Conservation (phyloP, 1,140 invertebrate species). For the Plectrocnemia conspersa region DNA sequence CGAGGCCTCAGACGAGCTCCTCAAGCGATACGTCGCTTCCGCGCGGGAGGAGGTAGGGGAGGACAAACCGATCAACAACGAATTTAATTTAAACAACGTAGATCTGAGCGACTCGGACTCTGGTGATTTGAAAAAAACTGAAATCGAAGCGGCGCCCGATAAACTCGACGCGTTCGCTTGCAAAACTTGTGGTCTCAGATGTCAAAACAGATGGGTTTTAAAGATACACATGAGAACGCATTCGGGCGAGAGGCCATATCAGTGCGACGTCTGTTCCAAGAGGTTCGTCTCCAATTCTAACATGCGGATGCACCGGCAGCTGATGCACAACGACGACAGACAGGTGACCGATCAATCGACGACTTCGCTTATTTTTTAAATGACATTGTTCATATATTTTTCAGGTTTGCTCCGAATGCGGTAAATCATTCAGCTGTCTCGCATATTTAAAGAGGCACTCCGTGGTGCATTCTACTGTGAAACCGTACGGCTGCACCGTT, state of each 20-base stretch:
- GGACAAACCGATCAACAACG: not conserved
- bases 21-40: slow-evolving; percentile 1
- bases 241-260: slow-evolving; percentile 31
- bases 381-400: not conserved
- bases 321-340: slow-evolving; percentile 29
- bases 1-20: slow-evolving; percentile 23
- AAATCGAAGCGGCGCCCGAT: not conserved
- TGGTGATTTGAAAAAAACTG: not conserved
- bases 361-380: not conserved
- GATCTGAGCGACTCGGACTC: not conserved
- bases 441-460: slow-evolving; percentile 36
- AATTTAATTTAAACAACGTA: not conserved
- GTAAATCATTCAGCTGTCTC: slow-evolving; percentile 33
- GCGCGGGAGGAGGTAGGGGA: not conserved
- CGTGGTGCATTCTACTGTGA: slow-evolving; percentile 30
- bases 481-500: slow-evolving; percentile 39
- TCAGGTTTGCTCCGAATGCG: slow-evolving; percentile 32
- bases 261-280: slow-evolving; percentile 31
- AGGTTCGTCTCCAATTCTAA: slow-evolving; percentile 33
- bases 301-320: slow-evolving; percentile 29
- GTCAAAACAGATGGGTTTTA: slow-evolving; percentile 26
- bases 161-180: slow-evolving; percentile 16
- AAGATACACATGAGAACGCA: slow-evolving; percentile 32
- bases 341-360: slow-evolving; percentile 16
- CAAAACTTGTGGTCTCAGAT: slow-evolving; percentile 23